These are phyloP conservation scores for Brachyhypopomus gauderio DNA, from an alignment of 2,113 vertebrate genomes.

Conservation along the genomic window DNA sequence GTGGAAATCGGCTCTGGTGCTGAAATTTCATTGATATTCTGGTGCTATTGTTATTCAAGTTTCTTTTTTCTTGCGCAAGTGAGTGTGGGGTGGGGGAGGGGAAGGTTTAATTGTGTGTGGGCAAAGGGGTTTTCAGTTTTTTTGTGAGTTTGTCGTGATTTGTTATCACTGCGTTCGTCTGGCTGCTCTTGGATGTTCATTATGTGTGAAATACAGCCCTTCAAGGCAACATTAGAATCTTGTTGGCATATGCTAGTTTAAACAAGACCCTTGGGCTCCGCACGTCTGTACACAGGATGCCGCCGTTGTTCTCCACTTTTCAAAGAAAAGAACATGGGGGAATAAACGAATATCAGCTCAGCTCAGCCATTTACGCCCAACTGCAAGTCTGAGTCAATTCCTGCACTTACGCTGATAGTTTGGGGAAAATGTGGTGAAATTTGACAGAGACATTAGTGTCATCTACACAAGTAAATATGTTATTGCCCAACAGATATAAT, in stretches of 20 bases:
- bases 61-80: slow-evolving; percentile 47
- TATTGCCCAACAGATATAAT: slow-evolving; percentile 31
- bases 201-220: slow-evolving; percentile 51
- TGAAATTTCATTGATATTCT: slow-evolving; percentile 68
- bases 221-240: slow-evolving; percentile 50
- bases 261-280: slow-evolving; percentile 50
- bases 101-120: slow-evolving; percentile 28
- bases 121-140: slow-evolving; percentile 1
- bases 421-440: slow-evolving; percentile 11
- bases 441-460: slow-evolving; percentile 14
- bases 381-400: slow-evolving; percentile 38
- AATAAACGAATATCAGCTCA: slow-evolving; percentile 31
- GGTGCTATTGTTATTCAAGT: slow-evolving; percentile 57
- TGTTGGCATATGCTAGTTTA: slow-evolving; percentile 56
- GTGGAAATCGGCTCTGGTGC: slow-evolving; percentile 66
- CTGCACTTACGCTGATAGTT: slow-evolving; percentile 26
- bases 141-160: too few relatives aligned
- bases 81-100: slow-evolving; percentile 3
- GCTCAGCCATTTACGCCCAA: slow-evolving; percentile 5
- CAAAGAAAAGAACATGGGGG: slow-evolving; percentile 30
- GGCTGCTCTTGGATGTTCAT: slow-evolving; percentile 45
- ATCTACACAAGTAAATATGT: slow-evolving; percentile 31
- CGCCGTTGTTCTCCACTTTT: slow-evolving; percentile 28
- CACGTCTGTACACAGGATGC: slow-evolving; percentile 42
- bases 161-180: slow-evolving; percentile 20